Conservation (phyloP, 2,888 invertebrate species). For the Caenorhabditis angaria region DNA sequence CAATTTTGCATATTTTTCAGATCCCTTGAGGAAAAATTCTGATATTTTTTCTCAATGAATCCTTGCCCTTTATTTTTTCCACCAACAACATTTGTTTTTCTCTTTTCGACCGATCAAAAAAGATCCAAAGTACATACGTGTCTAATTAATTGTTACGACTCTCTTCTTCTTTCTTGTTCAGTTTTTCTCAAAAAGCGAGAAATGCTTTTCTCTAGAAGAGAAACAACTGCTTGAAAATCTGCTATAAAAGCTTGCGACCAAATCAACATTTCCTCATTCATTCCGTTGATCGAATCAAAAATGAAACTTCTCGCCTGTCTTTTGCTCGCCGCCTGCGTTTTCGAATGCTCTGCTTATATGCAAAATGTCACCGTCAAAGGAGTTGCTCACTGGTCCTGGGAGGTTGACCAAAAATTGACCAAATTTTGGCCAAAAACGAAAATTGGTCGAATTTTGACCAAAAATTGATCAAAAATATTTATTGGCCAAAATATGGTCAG, state of each 20-base stretch:
- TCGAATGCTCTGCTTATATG: conserved; percentile 29
- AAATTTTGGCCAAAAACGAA: too few relatives aligned
- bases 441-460: too few relatives aligned
- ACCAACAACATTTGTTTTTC: neutral
- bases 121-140: neutral
- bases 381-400: conserved; percentile 55
- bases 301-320: neutral
- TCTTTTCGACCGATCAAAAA: neutral
- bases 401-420: too few relatives aligned
- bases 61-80: neutral
- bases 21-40: neutral
- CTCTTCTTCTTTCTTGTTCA: too few relatives aligned
- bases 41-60: neutral
- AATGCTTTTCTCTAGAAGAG: neutral
- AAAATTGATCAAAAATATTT: too few relatives aligned
- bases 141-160: neutral
- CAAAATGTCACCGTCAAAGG: conserved; percentile 61
- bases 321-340: neutral
- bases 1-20: neutral
- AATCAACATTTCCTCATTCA: neutral
- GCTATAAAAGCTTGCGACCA: neutral
- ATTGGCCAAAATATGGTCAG: too few relatives aligned
- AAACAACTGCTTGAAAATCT: neutral
- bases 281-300: neutral
- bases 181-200: too few relatives aligned